Evolutionary conservation across 2,888 invertebrate genomes (phyloP).

Genomic region (Epinotia nisella): DNA sequence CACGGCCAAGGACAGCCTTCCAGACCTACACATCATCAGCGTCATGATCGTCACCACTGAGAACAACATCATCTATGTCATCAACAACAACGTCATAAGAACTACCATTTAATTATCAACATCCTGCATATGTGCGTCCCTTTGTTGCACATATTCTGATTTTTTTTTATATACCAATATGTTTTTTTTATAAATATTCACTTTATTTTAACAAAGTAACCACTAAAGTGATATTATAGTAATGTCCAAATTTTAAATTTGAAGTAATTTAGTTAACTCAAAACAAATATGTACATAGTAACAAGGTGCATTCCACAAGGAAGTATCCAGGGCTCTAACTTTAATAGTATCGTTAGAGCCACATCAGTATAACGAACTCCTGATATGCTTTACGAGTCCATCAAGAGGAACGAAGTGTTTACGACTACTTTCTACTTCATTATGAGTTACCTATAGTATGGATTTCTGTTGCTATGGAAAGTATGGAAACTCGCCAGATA

Average conservation of each 20-base stretch:
- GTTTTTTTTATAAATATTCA: too few relatives aligned
- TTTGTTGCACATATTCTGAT: not conserved
- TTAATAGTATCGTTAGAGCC: conserved; percentile 6
- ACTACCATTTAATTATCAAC: not conserved
- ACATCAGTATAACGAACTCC: not conserved
- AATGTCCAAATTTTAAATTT: too few relatives aligned
- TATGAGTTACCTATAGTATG: not conserved
- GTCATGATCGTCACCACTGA: not conserved
- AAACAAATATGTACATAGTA: not conserved
- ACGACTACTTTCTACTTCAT: not conserved
- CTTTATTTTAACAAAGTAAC: too few relatives aligned
- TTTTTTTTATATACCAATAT: too few relatives aligned
- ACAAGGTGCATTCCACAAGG: not conserved
- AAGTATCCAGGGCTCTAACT: not conserved
- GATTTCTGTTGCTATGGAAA: not conserved
- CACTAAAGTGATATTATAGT: too few relatives aligned
- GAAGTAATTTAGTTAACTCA: not conserved
- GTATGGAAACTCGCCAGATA: too few relatives aligned
- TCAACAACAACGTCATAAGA: too few relatives aligned
- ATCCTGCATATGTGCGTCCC: not conserved
- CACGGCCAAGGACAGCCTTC: too few relatives aligned
- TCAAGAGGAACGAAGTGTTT: conserved; percentile 2
- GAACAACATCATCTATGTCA: not conserved
- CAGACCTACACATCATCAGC: not conserved
- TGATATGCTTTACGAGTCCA: conserved; percentile 15